Evolutionary conservation across 1,140 invertebrate species (phyloP).

Genomic region (Drosophila santomea): DNA sequence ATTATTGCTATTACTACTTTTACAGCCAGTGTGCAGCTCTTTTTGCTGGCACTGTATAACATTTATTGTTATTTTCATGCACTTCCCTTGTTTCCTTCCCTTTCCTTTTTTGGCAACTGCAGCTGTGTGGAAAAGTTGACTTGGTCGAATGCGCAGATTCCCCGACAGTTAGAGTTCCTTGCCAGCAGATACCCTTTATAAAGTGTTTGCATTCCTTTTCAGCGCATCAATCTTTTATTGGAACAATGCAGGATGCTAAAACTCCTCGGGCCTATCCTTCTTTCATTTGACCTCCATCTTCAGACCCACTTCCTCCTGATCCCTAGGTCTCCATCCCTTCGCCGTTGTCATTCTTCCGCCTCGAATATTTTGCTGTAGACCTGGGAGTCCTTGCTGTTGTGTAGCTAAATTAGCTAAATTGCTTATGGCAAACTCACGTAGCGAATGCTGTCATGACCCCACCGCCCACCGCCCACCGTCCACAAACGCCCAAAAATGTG

Average conservation of each 20-base stretch:
- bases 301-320: neutral
- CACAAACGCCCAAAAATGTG: neutral
- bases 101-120: neutral
- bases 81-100: constrained; percentile 18
- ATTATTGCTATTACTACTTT: constrained; percentile 32
- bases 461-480: constrained; percentile 2
- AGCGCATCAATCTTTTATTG: too few relatives aligned
- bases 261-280: neutral
- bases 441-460: constrained; percentile 32
- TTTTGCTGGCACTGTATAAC: constrained; percentile 33
- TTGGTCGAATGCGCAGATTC: neutral
- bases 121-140: neutral
- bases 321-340: neutral
- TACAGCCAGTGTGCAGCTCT: constrained; percentile 35
- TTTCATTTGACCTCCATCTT: too few relatives aligned
- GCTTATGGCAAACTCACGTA: constrained; percentile 81
- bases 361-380: constrained; percentile 70
- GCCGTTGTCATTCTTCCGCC: constrained; percentile 64
- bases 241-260: too few relatives aligned
- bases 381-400: constrained; percentile 37
- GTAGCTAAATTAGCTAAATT: constrained; percentile 77
- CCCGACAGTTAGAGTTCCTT: neutral
- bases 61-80: constrained; percentile 44
- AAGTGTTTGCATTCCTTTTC: neutral
- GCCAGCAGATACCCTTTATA: too few relatives aligned